phyloP scores from a whole-genome alignment of 1,140 invertebrate species.

The Aleiodes sp. region DNA sequence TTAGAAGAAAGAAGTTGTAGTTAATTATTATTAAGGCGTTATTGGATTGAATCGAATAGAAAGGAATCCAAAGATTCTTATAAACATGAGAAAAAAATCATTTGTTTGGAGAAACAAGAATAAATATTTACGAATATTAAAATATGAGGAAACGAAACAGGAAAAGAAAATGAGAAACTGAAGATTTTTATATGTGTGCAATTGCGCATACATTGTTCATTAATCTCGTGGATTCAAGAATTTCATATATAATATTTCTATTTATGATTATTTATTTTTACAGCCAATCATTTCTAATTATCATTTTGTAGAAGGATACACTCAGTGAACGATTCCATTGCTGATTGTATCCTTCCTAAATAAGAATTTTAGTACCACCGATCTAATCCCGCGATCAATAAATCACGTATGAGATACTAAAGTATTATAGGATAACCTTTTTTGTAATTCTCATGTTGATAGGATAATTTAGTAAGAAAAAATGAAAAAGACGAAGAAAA shows the following conservation, averaged over 20 bases:
- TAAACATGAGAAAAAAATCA: background rate
- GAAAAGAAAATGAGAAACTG: background rate
- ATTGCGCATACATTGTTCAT: background rate
- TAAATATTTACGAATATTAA: background rate
- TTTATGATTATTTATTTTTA: constrained; percentile 17
- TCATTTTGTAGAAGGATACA: background rate
- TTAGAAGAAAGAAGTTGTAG: constrained; percentile 20
- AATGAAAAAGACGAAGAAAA: background rate
- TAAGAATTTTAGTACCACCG: background rate
- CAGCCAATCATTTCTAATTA: background rate
- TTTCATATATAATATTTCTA: constrained; percentile 10
- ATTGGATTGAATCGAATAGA: constrained; percentile 26
- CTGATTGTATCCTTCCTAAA: background rate
- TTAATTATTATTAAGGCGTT: constrained; percentile 29
- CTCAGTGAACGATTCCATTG: background rate
- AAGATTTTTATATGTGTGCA: background rate
- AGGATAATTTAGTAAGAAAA: constrained; percentile 11
- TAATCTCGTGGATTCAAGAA: background rate
- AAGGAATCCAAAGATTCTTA: constrained; percentile 28
- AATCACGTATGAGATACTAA: background rate
- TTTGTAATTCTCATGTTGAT: constrained; percentile 12
- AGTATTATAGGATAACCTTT: constrained; percentile 8
- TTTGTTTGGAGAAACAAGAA: background rate
- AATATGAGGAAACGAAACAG: no score
- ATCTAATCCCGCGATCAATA: background rate